phyloP scores from a whole-genome alignment of 1,140 invertebrate species.

The Nasonia vitripennis region DNA sequence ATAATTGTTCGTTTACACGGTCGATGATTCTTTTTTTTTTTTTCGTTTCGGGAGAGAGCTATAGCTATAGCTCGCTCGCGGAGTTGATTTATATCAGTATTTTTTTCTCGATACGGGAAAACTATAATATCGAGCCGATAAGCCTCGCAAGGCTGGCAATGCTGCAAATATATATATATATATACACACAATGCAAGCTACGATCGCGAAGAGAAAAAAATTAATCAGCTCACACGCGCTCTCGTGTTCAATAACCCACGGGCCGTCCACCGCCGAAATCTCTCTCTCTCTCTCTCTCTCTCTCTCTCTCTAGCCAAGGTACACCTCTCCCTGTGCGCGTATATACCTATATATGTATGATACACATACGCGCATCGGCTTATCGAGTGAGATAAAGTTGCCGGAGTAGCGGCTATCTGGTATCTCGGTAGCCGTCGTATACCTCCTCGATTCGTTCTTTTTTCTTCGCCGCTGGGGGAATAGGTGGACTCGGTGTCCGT shows the following conservation, averaged over 20 bases:
- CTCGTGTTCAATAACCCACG: neutral
- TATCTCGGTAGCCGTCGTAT: neutral
- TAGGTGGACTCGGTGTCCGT: neutral
- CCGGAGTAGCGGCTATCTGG: conserved; percentile 70
- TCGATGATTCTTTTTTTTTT: neutral
- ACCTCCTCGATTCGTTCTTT: neutral
- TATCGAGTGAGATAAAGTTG: conserved; percentile 68
- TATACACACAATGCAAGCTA: too few relatives aligned
- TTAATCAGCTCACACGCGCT: too few relatives aligned
- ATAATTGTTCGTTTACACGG: neutral
- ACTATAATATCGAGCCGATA: neutral
- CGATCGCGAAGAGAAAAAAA: neutral
- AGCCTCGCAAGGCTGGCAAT: neutral
- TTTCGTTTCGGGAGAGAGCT: neutral
- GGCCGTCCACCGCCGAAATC: neutral
- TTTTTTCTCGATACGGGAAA: neutral
- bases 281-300: neutral
- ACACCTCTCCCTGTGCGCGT: neutral
- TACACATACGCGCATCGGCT: conserved; percentile 47
- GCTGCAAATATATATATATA: neutral
- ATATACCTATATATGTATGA: neutral
- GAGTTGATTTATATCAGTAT: too few relatives aligned
- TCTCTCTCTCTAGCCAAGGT: neutral
- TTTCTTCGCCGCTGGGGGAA: neutral
- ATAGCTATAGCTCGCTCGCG: too few relatives aligned